These are phyloP conservation scores for Dreissena rostriformis DNA, from an alignment of 1,140 invertebrate genomes.

Conservation along the genomic window DNA sequence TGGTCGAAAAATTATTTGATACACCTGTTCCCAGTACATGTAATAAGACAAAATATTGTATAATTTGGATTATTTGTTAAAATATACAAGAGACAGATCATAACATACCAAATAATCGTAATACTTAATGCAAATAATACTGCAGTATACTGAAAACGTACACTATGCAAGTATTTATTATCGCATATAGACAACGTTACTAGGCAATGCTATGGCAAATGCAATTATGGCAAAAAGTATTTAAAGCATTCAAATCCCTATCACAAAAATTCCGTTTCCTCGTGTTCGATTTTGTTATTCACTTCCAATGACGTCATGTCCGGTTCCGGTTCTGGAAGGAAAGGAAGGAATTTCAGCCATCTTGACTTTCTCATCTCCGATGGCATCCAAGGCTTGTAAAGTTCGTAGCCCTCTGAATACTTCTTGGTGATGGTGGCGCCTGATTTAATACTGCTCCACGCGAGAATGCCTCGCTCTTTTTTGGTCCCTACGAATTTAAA, in stretches of 20 bases:
- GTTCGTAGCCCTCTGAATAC: slow-evolving; percentile 27
- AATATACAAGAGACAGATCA: no score
- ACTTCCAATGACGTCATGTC: neutral
- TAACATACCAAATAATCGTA: no score
- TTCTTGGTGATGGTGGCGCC: neutral
- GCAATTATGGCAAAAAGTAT: no score
- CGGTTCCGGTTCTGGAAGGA: slow-evolving; percentile 43
- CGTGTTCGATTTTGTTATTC: neutral
- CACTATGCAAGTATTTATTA: no score
- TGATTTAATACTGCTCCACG: slow-evolving; percentile 21
- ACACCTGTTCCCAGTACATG: no score
- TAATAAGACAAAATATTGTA: no score
- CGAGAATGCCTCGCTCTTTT: slow-evolving; percentile 53
- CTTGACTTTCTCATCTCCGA: slow-evolving; percentile 41
- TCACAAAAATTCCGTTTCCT: slow-evolving; percentile 40
- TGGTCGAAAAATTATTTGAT: no score
- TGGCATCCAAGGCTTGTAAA: slow-evolving; percentile 35
- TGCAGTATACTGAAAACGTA: no score
- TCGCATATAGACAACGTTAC: no score
- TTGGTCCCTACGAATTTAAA: slow-evolving; percentile 38
- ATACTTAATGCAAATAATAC: no score
- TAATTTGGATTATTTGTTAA: no score
- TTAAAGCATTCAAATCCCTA: neutral
- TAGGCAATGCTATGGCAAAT: no score
- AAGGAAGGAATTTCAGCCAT: slow-evolving; percentile 46